These are phyloP conservation scores for Drosophila nigromelanica DNA, from an alignment of 1,140 invertebrate genomes.

Conservation along the genomic window DNA sequence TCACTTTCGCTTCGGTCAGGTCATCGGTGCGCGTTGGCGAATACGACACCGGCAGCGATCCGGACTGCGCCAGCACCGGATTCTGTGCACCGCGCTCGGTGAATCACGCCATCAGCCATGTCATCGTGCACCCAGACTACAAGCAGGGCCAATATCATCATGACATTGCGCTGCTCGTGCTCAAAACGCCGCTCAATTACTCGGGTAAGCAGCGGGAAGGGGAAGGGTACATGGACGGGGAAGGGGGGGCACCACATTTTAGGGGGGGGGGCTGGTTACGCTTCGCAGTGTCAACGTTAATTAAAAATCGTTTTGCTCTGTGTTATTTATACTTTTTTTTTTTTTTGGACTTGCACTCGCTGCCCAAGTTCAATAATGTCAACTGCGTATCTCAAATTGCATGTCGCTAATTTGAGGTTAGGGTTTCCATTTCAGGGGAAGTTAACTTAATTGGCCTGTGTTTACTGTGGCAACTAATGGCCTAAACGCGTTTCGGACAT, in stretches of 20 bases:
- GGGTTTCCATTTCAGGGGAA: slow-evolving; percentile 1
- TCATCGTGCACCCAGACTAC: slow-evolving; percentile 88
- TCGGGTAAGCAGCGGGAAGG: slow-evolving; percentile 85
- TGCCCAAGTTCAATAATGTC: slow-evolving; percentile 70
- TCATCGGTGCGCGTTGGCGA: slow-evolving; percentile 87
- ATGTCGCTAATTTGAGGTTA: slow-evolving; percentile 71
- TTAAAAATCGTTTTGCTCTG: slow-evolving; percentile 80
- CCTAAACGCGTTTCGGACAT: slow-evolving; percentile 10
- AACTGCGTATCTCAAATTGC: slow-evolving; percentile 46
- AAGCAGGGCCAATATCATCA: slow-evolving; percentile 88
- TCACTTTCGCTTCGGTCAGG: slow-evolving; percentile 60
- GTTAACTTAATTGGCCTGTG: slow-evolving; percentile 42
- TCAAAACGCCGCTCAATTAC: slow-evolving; percentile 88
- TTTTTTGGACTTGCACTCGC: slow-evolving; percentile 31
- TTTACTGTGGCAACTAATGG: slow-evolving; percentile 65
- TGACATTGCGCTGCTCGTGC: slow-evolving; percentile 88
- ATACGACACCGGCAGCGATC: slow-evolving; percentile 86
- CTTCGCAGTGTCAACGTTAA: slow-evolving; percentile 66
- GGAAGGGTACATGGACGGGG: not conserved
- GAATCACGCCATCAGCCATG: slow-evolving; percentile 87
- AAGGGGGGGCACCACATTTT: no score
- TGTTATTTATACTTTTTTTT: slow-evolving; percentile 38
- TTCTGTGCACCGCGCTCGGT: slow-evolving; percentile 88
- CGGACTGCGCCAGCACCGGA: slow-evolving; percentile 87
- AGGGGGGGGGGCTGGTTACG: slow-evolving; percentile 52